A percentile compares a stretch with the other conserved stretches of the same genome.
These are phyloP conservation scores for Ophonus ardosiacus DNA, from an alignment of 2,888 invertebrate species.

Conservation along the genomic window DNA sequence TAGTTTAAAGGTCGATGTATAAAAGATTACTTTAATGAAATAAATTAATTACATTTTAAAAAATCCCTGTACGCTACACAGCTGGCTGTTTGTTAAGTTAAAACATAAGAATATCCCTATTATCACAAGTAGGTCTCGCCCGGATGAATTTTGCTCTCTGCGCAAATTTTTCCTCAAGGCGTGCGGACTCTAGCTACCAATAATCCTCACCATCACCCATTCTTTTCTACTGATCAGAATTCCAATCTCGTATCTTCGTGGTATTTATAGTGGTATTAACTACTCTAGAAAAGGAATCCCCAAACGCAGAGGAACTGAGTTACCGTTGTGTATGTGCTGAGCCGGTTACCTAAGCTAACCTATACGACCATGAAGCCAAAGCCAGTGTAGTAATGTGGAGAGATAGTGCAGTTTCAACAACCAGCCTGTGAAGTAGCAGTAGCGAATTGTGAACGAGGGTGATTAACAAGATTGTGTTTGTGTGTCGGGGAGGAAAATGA, in stretches of 20 bases:
- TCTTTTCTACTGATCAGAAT: not conserved
- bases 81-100: too few species aligned
- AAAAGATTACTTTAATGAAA: too few species aligned
- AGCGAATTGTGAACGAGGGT: not conserved
- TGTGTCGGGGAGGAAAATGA: not conserved
- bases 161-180: too few species aligned
- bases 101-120: too few species aligned
- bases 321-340: not conserved
- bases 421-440: not conserved
- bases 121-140: too few species aligned
- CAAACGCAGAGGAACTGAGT: not conserved
- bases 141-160: too few species aligned
- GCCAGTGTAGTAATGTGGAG: not conserved
- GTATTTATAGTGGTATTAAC: slow-evolving; percentile 19
- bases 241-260: not conserved
- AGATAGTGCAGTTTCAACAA: slow-evolving; percentile 5
- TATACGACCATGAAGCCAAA: not conserved
- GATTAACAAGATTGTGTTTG: not conserved
- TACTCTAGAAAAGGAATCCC: slow-evolving; percentile 1
- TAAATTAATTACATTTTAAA: too few species aligned
- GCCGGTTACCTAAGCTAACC: not conserved
- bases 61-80: too few species aligned
- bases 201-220: not conserved
- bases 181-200: too few species aligned
- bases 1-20: too few species aligned